Evolutionary conservation across 2,888 invertebrate species (phyloP), one percentile per base, ranked within the genome.

Genomic region (Parascotia fuliginaria): DNA sequence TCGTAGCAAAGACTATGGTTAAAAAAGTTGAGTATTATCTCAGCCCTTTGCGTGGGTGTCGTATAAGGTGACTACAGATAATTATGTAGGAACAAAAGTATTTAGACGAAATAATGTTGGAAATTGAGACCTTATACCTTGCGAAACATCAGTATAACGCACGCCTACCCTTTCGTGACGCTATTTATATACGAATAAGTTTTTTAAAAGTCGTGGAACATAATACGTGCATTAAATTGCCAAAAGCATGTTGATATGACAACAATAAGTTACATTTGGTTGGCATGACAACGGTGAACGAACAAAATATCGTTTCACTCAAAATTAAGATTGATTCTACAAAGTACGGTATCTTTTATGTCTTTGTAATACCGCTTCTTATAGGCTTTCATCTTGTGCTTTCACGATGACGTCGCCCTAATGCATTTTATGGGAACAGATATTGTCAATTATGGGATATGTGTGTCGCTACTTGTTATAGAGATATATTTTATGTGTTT

Each of bases 241-340:
- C 9, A 31, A 13, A 33, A 16, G 9, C 7, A 14, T 13, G 16
- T 5, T 33, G n/a, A n/a, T n/a, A 33, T 9, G 9, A 9, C 7
- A 13, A 31, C 4, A 7, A 31, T 6, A 6, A 13, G 2, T n/a
- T 13, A 7, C 2, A 9, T 7, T 13, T 13, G 4, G 13, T 31
- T 31, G 1, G 19, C n/a, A 36, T 50, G 55, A 43, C 60, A 42
- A 19, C 19, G 11, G 3, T 14, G 24, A 38, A 40, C 34, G 33
- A 27, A 49, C 49, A 42, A 77, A 71, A 73, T 77, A 77, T 73
- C 68, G 63, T 47, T 67, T 58, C 39, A 51, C 46, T 42, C 62
- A 58, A 60, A 71, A 72, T 73, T 69, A 73, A 65, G 74, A 74
- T 73, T 74, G 74, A 74, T 72, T 38, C 58, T 40, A 37, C 16